Evolutionary conservation across 2,888 invertebrate genomes (phyloP).

Genomic region (Hypomecis atomaria): DNA sequence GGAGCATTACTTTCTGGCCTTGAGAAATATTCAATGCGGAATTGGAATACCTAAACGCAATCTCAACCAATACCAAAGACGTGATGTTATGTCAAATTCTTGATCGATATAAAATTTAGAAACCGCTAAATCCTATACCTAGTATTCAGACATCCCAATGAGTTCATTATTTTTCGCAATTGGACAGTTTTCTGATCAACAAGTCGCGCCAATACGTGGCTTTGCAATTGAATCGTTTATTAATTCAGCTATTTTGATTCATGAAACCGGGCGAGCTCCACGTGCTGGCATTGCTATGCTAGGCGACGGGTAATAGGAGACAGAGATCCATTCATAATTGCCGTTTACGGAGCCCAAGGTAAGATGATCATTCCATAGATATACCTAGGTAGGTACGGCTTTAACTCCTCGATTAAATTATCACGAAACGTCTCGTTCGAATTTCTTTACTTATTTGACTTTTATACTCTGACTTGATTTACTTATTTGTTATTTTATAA

Average conservation of each 20-base stretch:
- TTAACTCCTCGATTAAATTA: too few relatives aligned
- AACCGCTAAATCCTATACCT: background rate
- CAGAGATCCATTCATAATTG: constrained; percentile 30
- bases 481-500: too few relatives aligned
- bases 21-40: background rate
- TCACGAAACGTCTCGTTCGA: too few relatives aligned
- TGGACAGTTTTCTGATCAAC: constrained; percentile 12
- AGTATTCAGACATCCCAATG: constrained; percentile 5
- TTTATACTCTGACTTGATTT: too few relatives aligned
- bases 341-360: constrained; percentile 35
- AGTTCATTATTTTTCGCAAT: constrained; percentile 21
- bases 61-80: background rate
- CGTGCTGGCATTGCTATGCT: constrained; percentile 26
- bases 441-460: too few relatives aligned
- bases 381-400: too few relatives aligned
- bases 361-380: constrained; percentile 35
- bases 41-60: background rate
- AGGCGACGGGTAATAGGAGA: constrained; percentile 27
- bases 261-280: constrained; percentile 18
- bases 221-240: constrained; percentile 21
- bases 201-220: constrained; percentile 24
- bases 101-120: background rate
- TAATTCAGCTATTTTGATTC: constrained; percentile 31
- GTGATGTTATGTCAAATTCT: constrained; percentile 24
- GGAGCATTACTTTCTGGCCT: constrained; percentile 9